These are phyloP conservation scores for Aldabrachelys gigantea DNA, from an alignment of 2,113 vertebrate species.

Conservation along the genomic window DNA sequence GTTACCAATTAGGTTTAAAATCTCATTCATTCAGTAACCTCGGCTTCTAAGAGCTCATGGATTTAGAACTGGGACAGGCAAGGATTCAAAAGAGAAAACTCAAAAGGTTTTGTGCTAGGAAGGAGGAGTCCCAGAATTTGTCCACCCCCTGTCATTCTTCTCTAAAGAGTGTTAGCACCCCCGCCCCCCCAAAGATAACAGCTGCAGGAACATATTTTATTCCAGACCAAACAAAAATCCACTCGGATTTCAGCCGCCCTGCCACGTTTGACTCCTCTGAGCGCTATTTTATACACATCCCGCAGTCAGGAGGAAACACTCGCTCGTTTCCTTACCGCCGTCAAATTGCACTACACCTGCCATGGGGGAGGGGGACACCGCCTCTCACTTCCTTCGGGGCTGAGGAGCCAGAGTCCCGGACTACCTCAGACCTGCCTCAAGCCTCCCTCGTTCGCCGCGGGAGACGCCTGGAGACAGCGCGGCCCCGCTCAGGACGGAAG, in stretches of 20 bases:
- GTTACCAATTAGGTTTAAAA: not conserved
- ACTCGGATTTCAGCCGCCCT: too few relatives aligned
- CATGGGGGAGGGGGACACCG: not conserved
- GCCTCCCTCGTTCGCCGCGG: not conserved
- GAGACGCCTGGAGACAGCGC: not conserved
- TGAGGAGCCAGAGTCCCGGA: not conserved
- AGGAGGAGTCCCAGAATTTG: not conserved
- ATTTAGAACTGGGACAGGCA: not conserved
- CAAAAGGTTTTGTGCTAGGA: conserved; percentile 27
- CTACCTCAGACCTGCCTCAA: too few relatives aligned
- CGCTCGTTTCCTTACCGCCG: not conserved
- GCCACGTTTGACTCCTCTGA: too few relatives aligned
- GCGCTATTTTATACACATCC: too few relatives aligned
- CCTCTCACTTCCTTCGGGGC: not conserved
- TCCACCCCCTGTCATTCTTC: not conserved
- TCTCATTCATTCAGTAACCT: not conserved
- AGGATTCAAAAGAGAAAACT: not conserved
- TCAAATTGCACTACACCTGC: not conserved
- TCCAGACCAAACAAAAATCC: not conserved
- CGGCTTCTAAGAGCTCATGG: not conserved
- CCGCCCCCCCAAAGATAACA: not conserved
- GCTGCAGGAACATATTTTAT: not conserved
- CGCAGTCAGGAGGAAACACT: not conserved
- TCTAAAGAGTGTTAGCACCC: not conserved
- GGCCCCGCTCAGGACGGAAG: too few relatives aligned